These are phyloP conservation scores for Eupithecia exiguata DNA, from an alignment of 2,888 invertebrate species.

Conservation along the genomic window DNA sequence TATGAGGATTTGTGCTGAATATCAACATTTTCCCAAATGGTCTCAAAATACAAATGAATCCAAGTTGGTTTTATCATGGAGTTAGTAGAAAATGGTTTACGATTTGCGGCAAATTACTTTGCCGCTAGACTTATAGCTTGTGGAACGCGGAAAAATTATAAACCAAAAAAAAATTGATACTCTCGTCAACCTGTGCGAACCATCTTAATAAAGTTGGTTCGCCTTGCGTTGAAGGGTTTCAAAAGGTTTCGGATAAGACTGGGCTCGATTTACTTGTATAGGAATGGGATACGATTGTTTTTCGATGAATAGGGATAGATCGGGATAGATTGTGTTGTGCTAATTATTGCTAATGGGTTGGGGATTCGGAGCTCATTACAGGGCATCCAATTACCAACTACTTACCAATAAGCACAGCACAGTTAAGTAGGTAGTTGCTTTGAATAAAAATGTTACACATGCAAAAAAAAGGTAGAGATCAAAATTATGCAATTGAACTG, in stretches of 20 bases:
- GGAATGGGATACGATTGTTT: constrained; percentile 58
- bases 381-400: constrained; percentile 16
- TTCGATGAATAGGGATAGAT: constrained; percentile 36
- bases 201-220: constrained; percentile 11
- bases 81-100: too few species aligned
- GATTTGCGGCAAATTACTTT: too few species aligned
- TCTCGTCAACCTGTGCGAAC: too few species aligned
- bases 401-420: constrained; percentile 11
- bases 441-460: constrained; percentile 5
- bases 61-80: too few species aligned
- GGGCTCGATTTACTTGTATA: constrained; percentile 65
- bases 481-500: background rate
- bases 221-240: constrained; percentile 57
- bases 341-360: constrained; percentile 27
- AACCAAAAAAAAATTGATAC: too few species aligned
- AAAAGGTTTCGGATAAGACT: constrained; percentile 78
- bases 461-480: background rate
- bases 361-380: constrained; percentile 24
- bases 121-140: too few species aligned
- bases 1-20: too few species aligned
- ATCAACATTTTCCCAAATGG: too few species aligned
- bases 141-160: too few species aligned
- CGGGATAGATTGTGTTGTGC: constrained; percentile 25
- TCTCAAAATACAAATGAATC: too few species aligned
- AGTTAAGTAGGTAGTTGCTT: constrained; percentile 3